A percentile compares a stretch with the other conserved stretches of the same genome.
These are phyloP conservation scores for Platalea minor DNA, from an alignment of 2,797 vertebrate species.

Conservation along the genomic window DNA sequence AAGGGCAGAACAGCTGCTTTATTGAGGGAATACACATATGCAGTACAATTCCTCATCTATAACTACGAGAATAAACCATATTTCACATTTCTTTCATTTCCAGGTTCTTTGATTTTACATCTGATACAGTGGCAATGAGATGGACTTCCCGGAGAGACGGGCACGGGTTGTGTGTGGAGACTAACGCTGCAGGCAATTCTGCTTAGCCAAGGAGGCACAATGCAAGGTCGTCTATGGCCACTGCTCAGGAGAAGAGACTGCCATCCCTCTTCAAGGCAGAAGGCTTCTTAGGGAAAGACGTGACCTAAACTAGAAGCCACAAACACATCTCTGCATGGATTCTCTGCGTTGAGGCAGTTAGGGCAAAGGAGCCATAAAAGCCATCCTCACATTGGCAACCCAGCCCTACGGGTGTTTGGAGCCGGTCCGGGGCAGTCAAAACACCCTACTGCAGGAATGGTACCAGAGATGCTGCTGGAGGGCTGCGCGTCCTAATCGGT, in stretches of 20 bases:
- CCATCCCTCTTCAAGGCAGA: background rate
- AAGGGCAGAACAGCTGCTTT: constrained; percentile 66
- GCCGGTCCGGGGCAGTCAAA: accelerated
- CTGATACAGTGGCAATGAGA: background rate
- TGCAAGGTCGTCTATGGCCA: background rate
- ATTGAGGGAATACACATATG: constrained; percentile 4
- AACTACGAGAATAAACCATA: constrained; percentile 9
- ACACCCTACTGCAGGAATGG: background rate
- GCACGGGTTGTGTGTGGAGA: background rate
- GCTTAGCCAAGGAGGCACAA: background rate
- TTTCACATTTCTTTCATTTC: background rate
- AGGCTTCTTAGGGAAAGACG: background rate
- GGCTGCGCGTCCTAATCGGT: background rate
- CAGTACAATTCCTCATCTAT: background rate
- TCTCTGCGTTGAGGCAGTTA: accelerated
- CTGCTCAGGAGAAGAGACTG: background rate
- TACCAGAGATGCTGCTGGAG: background rate
- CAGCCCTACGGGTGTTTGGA: accelerated
- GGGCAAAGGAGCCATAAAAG: background rate
- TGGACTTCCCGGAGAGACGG: background rate
- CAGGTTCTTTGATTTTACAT: background rate
- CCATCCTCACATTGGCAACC: accelerated
- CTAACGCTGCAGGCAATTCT: background rate
- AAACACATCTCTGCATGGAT: accelerated
- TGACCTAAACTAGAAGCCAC: background rate